Conservation (phyloP, 2,888 invertebrate species). For the Ornithoptera priamus region DNA sequence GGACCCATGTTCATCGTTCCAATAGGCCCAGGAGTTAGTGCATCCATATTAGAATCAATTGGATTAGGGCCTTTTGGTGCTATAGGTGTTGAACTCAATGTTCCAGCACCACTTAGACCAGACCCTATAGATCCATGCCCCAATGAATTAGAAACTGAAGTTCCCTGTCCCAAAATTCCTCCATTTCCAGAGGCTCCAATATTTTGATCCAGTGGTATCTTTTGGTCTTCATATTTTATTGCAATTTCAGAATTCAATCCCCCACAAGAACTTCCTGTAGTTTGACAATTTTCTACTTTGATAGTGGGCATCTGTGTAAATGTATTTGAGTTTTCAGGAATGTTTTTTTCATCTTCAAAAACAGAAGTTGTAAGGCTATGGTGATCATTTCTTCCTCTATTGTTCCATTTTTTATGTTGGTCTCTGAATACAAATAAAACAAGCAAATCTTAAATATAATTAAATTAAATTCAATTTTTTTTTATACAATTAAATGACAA, state of each 20-base stretch:
- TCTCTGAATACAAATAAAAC: conserved; percentile 48
- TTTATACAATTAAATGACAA: no score
- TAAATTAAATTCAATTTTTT: no score
- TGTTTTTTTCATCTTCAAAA: conserved; percentile 57
- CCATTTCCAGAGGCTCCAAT: conserved; percentile 37
- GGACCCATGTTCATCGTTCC: conserved; percentile 35
- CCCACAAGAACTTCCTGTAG: conserved; percentile 47
- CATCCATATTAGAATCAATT: conserved; percentile 6
- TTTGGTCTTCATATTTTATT: conserved; percentile 40
- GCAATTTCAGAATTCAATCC: conserved; percentile 47
- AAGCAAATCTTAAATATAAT: no score
- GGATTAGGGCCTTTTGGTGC: conserved; percentile 33
- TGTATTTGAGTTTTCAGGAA: conserved; percentile 48
- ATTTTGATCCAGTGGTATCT: conserved; percentile 11
- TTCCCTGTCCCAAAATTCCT: conserved; percentile 35
- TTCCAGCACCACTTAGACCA: conserved; percentile 36
- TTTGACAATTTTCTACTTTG: conserved; percentile 51
- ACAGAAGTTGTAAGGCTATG: conserved; percentile 58
- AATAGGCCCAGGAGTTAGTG: conserved; percentile 32
- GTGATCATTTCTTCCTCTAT: conserved; percentile 51
- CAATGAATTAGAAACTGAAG: conserved; percentile 35
- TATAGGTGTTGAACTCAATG: conserved; percentile 39
- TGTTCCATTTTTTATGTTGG: conserved; percentile 60
- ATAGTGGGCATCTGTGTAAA: conserved; percentile 64
- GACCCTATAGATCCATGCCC: conserved; percentile 35